Conservation (phyloP, 2,888 invertebrate species). For the Cheilosia vernalis region DNA sequence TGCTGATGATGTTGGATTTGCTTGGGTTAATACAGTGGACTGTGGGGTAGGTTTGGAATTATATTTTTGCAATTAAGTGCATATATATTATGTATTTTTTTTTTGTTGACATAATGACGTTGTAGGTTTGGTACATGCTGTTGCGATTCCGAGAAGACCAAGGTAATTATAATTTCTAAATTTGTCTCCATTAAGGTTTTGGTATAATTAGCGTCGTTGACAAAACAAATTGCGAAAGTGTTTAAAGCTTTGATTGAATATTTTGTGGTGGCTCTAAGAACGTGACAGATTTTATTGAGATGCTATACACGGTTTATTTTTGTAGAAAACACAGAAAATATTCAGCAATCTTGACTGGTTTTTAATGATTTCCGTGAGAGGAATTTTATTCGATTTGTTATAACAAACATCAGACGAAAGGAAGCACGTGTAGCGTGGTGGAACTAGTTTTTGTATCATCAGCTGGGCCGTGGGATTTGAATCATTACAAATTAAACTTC, state of each 20-base stretch:
- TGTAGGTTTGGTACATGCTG: background rate
- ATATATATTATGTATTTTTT: slow-evolving; percentile 23
- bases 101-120: slow-evolving; percentile 37
- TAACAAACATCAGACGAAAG: too few species aligned
- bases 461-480: too few species aligned
- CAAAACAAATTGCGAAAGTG: slow-evolving; percentile 10
- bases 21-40: slow-evolving; percentile 59
- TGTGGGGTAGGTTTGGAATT: slow-evolving; percentile 68
- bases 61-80: slow-evolving; percentile 45
- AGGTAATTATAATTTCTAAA: slow-evolving; percentile 66
- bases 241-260: slow-evolving; percentile 24
- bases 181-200: slow-evolving; percentile 50
- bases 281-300: slow-evolving; percentile 13
- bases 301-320: slow-evolving; percentile 18
- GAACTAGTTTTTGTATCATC: too few species aligned
- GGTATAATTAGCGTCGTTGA: slow-evolving; percentile 39
- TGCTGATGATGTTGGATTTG: slow-evolving; percentile 39
- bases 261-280: background rate
- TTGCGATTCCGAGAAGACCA: slow-evolving; percentile 15
- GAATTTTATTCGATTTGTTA: slow-evolving; percentile 16
- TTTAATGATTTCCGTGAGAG: slow-evolving; percentile 40
- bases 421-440: too few species aligned
- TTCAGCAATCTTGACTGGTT: slow-evolving; percentile 12
- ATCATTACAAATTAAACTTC: too few species aligned
- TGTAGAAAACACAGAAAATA: background rate